Evolutionary conservation across 2,113 vertebrate species (phyloP), one percentile per base, ranked within the genome.

Genomic region (Apteryx mantelli): DNA sequence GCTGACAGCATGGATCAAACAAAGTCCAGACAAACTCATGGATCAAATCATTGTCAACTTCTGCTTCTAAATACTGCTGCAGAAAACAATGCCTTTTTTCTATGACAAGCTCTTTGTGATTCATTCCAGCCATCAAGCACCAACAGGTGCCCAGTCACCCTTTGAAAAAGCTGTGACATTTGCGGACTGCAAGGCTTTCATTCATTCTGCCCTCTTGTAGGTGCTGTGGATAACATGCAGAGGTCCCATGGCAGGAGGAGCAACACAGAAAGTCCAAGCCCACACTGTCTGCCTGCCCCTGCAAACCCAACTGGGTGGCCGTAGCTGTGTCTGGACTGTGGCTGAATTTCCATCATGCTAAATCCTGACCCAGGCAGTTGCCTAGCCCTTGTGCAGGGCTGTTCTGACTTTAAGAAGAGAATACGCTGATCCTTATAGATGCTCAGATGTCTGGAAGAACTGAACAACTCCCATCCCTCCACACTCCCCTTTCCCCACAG

Each of bases 181-280:
- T 19, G 2, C 50, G 81, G 30, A 38, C 5, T 71, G 24, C 11
- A 77, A 42, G 16, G 50, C 9, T 84, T 74, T 19, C 5, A 42
- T 44, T 68, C 19, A 8, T 58, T 71, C 36, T 71, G 56, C 10
- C 21, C 11, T 68, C 65, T 58, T 53, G 13, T 42, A 65, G 18
- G 7, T 46, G 52, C 44, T 70, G 14, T 11, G 13, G 46, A 13
- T 11, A 48, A 16, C 7, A 53, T 2, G 2, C 0, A 1, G 5
- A 63, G 44, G 28, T 30, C 65, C 28, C 42, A 46, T 11, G 28
- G 65, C 66, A 69, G 66, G 30, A 19, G 20, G 3, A 42, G 9
- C 22, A 66, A 66, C 58, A 30, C 0, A 1, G 44, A 68, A 88
- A 63, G 2, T 63, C 10, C 50, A 38, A 79, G 30, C 52, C 42